Conservation (phyloP, 2,797 vertebrate species). For the Cryptoblepharus egeriae region DNA sequence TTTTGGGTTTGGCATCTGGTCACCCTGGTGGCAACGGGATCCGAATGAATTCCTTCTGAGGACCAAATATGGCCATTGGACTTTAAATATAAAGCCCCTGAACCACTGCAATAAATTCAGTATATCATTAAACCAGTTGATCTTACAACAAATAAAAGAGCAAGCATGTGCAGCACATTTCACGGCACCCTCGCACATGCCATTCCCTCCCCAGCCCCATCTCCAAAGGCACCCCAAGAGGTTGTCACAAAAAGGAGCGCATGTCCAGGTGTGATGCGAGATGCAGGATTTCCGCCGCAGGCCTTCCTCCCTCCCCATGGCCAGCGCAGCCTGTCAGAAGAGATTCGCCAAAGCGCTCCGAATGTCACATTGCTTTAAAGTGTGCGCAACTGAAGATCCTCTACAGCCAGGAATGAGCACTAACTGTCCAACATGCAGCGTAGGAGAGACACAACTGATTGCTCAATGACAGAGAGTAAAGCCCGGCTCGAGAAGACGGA, state of each 20-base stretch:
- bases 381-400: slow-evolving; percentile 16
- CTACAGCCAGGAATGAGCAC: neutral
- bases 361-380: slow-evolving; percentile 25
- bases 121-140: rapidly evolving
- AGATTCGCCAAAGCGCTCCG: slow-evolving; percentile 31
- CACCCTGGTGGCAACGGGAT: too few species aligned
- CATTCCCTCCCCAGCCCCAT: neutral
- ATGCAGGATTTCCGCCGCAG: slow-evolving; percentile 30
- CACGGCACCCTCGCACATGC: neutral
- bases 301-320: neutral
- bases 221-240: slow-evolving; percentile 2
- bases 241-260: neutral
- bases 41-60: too few species aligned
- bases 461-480: slow-evolving; percentile 1
- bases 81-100: too few species aligned
- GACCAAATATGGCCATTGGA: too few species aligned
- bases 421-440: neutral
- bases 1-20: too few species aligned
- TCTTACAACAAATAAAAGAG: neutral
- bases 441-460: slow-evolving; percentile 12
- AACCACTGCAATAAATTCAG: neutral
- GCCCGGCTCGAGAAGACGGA: neutral
- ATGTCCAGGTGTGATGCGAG: slow-evolving; percentile 27
- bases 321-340: slow-evolving; percentile 42
- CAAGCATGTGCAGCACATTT: rapidly evolving